Evolutionary conservation across 2,113 vertebrate genomes (phyloP).

Genomic region (Platycercus adscitus): DNA sequence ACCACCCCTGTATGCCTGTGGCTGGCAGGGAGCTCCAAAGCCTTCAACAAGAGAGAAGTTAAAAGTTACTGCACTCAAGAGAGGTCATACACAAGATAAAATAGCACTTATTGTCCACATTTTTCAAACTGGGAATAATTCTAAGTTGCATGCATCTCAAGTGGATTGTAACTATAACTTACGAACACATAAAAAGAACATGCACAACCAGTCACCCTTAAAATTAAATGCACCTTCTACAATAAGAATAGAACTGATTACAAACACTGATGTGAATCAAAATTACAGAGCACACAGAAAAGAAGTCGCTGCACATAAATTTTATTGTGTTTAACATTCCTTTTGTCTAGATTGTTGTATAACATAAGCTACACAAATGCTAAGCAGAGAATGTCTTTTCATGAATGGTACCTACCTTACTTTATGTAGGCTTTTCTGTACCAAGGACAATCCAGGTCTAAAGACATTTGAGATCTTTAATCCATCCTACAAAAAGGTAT

Average conservation of each 20-base stretch:
- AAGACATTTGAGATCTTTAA: background rate
- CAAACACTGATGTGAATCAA: background rate
- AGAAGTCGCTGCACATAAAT: background rate
- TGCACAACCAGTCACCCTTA: background rate
- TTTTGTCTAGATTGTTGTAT: background rate
- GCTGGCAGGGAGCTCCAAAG: background rate
- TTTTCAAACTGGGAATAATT: background rate
- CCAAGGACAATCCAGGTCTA: background rate
- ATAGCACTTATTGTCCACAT: background rate
- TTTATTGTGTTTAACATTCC: background rate
- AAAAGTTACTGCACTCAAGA: background rate
- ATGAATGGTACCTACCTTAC: background rate
- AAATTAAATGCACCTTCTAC: background rate
- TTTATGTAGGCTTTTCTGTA: background rate
- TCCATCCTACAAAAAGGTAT: background rate
- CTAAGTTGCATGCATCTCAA: background rate
- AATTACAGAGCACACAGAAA: background rate
- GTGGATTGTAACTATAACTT: background rate
- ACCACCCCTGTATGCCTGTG: background rate
- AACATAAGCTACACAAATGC: background rate
- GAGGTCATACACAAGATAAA: background rate
- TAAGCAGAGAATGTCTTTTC: background rate
- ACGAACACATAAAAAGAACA: background rate
- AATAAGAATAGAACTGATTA: background rate
- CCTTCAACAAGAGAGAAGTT: background rate